A percentile compares a stretch with the other conserved stretches of the same genome.
Evolutionary conservation across 2,797 vertebrate genomes (phyloP).

Genomic region (Rousettus madagascariensis): DNA sequence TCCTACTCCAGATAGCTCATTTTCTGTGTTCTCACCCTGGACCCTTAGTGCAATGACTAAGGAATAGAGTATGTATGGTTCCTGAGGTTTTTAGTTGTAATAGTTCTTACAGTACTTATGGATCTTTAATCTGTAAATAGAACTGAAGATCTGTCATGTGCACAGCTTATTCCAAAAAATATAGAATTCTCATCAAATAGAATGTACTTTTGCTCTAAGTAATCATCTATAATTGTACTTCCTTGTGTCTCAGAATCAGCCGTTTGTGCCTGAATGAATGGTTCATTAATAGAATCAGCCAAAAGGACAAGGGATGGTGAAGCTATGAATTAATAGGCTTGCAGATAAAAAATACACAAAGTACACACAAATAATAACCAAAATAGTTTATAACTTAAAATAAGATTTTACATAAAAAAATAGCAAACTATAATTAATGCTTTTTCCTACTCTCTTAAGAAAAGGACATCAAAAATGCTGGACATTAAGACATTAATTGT

Average conservation of each 20-base stretch:
- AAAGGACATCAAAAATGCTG: slow-evolving; percentile 31
- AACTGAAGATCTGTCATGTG: neutral
- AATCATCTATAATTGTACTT: neutral
- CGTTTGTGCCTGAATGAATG: neutral
- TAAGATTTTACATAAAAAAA: slow-evolving; percentile 50
- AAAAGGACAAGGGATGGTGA: neutral
- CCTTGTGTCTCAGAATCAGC: neutral
- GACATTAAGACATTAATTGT: neutral
- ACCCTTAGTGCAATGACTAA: neutral
- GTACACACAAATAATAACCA: slow-evolving; percentile 44
- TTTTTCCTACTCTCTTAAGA: neutral
- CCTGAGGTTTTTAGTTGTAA: neutral
- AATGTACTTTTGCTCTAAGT: neutral
- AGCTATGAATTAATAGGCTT: neutral
- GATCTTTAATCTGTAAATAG: neutral
- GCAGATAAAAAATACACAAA: slow-evolving; percentile 19
- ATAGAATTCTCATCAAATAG: neutral
- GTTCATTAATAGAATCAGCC: neutral
- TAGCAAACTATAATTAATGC: slow-evolving; percentile 8
- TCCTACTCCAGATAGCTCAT: neutral
- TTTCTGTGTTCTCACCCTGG: neutral
- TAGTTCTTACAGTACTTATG: neutral
- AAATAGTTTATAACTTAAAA: slow-evolving; percentile 63
- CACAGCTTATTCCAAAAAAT: neutral
- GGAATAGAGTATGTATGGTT: neutral